A percentile compares a stretch with the other conserved stretches of the same genome.
Evolutionary conservation across 2,888 invertebrate genomes (phyloP).

Genomic region (Drosophila mimica): DNA sequence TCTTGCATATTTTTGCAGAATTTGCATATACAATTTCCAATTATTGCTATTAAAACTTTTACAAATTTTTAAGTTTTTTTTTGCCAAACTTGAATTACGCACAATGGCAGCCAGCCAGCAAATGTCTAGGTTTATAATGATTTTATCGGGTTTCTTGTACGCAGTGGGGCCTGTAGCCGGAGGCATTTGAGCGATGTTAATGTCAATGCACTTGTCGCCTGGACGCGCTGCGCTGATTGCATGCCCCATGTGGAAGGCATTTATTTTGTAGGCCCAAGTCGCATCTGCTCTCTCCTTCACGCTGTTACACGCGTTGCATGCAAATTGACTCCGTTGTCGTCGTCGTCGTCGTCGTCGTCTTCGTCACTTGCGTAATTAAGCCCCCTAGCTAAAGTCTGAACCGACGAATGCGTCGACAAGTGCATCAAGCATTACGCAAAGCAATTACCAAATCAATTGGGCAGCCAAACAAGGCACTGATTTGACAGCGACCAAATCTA

Average conservation of each 20-base stretch:
- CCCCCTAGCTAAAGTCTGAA: conserved; percentile 25
- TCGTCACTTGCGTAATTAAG: conserved; percentile 67
- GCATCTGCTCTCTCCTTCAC: conserved; percentile 18
- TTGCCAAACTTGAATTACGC: background rate
- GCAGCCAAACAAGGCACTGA: conserved; percentile 27
- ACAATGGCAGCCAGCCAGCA: background rate
- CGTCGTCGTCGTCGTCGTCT: conserved; percentile 16
- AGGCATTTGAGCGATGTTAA: conserved; percentile 16
- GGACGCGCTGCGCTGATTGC: conserved; percentile 24
- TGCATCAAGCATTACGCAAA: conserved; percentile 61
- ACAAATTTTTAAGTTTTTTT: background rate
- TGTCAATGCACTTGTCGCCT: conserved; percentile 73
- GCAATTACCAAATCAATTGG: conserved; percentile 64
- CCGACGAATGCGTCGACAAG: conserved; percentile 39
- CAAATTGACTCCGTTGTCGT: conserved; percentile 47
- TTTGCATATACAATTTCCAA: conserved; percentile 37
- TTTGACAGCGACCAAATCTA: conserved; percentile 4
- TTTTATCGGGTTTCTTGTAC: conserved; percentile 30
- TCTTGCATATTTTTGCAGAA: conserved; percentile 27
- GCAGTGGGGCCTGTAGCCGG: conserved; percentile 37
- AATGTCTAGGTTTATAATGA: background rate
- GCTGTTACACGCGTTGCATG: conserved; percentile 59
- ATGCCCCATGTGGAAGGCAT: conserved; percentile 59
- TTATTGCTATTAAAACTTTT: conserved; percentile 1
- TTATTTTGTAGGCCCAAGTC: conserved; percentile 38